phyloP scores from a whole-genome alignment of 2,888 invertebrate genomes.

The Drosophila cognata region DNA sequence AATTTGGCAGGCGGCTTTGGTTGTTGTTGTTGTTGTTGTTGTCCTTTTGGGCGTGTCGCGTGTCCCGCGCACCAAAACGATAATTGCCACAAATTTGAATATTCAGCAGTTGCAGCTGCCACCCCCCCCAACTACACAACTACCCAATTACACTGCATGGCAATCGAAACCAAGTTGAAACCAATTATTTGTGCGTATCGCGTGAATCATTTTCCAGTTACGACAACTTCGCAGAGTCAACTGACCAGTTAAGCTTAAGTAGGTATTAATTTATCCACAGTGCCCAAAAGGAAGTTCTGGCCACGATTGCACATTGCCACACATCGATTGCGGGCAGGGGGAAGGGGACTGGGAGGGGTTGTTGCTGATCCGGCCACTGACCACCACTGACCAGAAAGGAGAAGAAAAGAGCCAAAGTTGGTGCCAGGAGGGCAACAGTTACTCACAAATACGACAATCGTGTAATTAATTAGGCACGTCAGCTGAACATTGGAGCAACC shows the following conservation, averaged over 20 bases:
- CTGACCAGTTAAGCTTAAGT: constrained; percentile 80
- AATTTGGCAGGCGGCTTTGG: constrained; percentile 58
- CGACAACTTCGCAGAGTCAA: constrained; percentile 41
- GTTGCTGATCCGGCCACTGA: constrained; percentile 38
- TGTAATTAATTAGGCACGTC: constrained; percentile 83
- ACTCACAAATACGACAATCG: constrained; percentile 79
- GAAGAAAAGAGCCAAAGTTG: constrained; percentile 38
- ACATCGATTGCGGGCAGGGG: constrained; percentile 44
- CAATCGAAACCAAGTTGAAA: constrained; percentile 1
- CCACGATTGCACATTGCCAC: constrained; percentile 70
- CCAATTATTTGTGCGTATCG: constrained; percentile 54
- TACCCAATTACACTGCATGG: not conserved
- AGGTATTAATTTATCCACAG: constrained; percentile 82
- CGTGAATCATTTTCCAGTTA: constrained; percentile 67
- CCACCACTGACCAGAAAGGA: constrained; percentile 27
- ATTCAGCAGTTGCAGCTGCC: constrained; percentile 46
- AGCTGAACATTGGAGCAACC: constrained; percentile 73
- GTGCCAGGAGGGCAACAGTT: constrained; percentile 48
- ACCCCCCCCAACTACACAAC: not conserved
- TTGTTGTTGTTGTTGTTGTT: constrained; percentile 1
- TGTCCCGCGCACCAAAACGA: constrained; percentile 38
- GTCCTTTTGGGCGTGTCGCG: constrained; percentile 49
- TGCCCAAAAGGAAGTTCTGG: constrained; percentile 32
- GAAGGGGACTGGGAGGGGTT: not conserved
- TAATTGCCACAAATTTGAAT: constrained; percentile 70